phyloP scores from a whole-genome alignment of 1,140 invertebrate genomes.

The Hyles vespertilio region DNA sequence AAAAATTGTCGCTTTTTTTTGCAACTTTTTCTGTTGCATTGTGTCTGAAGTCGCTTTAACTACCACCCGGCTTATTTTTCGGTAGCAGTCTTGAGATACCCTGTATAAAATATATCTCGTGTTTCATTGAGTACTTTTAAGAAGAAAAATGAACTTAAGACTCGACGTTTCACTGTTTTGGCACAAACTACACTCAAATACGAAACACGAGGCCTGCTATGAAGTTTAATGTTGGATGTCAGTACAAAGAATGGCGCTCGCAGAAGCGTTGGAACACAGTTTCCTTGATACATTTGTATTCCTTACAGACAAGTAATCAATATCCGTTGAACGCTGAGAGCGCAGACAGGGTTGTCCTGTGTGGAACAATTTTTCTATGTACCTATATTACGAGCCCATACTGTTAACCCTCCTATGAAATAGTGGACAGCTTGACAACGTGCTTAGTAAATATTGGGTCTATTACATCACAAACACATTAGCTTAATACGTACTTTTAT shows the following conservation, averaged over 20 bases:
- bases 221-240: constrained; percentile 64
- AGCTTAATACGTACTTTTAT: too few species aligned
- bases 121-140: too few species aligned
- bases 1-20: too few species aligned
- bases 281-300: constrained; percentile 70
- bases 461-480: too few species aligned
- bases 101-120: too few species aligned
- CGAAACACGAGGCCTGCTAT: constrained; percentile 35
- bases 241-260: constrained; percentile 47
- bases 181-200: constrained; percentile 15
- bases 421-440: too few species aligned
- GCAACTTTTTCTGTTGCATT: too few species aligned
- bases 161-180: constrained; percentile 6
- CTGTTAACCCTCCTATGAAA: too few species aligned
- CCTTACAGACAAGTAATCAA: constrained; percentile 68
- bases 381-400: neutral
- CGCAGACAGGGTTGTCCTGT: constrained; percentile 46
- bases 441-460: too few species aligned
- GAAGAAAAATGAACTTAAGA: constrained; percentile 7
- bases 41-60: too few species aligned
- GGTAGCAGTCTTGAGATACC: too few species aligned
- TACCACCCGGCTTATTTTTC: too few species aligned
- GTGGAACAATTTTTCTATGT: constrained; percentile 42
- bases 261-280: constrained; percentile 44
- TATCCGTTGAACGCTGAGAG: constrained; percentile 53